These are phyloP conservation scores for Thaumetopoea pityocampa DNA, from an alignment of 1,140 invertebrate species.

Conservation along the genomic window DNA sequence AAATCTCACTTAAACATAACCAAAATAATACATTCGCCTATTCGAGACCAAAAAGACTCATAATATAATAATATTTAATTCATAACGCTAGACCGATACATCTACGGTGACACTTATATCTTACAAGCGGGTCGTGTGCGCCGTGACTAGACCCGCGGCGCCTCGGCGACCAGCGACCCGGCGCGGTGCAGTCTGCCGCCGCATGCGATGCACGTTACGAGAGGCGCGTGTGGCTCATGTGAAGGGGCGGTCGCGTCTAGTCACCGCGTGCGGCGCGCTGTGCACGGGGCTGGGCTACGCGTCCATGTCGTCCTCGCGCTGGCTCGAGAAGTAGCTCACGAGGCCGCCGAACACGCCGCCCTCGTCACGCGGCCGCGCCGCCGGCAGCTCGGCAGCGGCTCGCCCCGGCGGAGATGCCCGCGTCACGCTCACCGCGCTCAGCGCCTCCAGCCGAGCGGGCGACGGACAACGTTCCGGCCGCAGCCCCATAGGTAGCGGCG, in stretches of 20 bases:
- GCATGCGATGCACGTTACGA: no score
- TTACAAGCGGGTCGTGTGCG: conserved; percentile 45
- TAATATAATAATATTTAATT: conserved; percentile 61
- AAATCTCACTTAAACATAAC: conserved; percentile 72
- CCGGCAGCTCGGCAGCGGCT: conserved; percentile 16
- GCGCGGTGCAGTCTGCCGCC: no score
- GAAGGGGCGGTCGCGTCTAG: no score
- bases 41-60: conserved; percentile 68
- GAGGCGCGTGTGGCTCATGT: no score
- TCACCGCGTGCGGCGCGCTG: no score
- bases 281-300: conserved; percentile 27
- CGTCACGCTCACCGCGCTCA: conserved; percentile 21
- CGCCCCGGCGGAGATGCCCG: no score
- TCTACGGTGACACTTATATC: conserved; percentile 43
- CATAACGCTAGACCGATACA: conserved; percentile 30
- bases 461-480: conserved; percentile 11
- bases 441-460: conserved; percentile 28
- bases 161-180: no score
- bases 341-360: conserved; percentile 87
- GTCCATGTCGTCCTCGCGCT: conserved; percentile 83
- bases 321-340: conserved; percentile 92
- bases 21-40: conserved; percentile 68
- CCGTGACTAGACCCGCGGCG: no score
- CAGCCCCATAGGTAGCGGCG: no score
- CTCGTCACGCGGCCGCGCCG: conserved; percentile 61